These are phyloP conservation scores for Passer domesticus DNA, from an alignment of 2,113 vertebrate species.

Conservation along the genomic window DNA sequence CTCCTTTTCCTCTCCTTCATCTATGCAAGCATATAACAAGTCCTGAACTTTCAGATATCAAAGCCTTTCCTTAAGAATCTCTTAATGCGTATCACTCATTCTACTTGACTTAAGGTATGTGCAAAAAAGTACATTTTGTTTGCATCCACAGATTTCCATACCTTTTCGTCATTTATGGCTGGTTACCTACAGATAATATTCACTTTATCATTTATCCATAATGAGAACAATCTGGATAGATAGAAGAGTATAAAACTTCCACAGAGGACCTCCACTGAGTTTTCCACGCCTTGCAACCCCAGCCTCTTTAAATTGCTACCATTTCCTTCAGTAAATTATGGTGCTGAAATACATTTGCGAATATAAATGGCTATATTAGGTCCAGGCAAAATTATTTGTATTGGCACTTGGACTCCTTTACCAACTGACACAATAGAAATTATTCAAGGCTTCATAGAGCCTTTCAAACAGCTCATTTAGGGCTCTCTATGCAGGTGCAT, in stretches of 20 bases:
- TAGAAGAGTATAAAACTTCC: not conserved
- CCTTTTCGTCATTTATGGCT: constrained; percentile 27
- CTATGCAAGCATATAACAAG: constrained; percentile 20
- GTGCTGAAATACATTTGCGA: constrained; percentile 44
- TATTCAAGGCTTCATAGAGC: not conserved
- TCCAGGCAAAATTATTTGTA: constrained; percentile 27
- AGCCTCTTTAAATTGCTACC: constrained; percentile 54
- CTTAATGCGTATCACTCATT: constrained; percentile 50
- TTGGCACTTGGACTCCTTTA: not conserved
- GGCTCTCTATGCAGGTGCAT: not conserved
- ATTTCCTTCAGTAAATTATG: constrained; percentile 59
- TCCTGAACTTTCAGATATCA: constrained; percentile 46
- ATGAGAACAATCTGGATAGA: not conserved
- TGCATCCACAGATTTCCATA: constrained; percentile 21
- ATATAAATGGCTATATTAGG: constrained; percentile 47
- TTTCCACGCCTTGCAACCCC: not conserved
- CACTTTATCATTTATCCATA: not conserved
- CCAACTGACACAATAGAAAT: not conserved
- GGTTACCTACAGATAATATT: constrained; percentile 13
- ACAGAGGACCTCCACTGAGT: constrained; percentile 27
- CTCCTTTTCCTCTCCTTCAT: not conserved
- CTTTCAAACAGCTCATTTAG: not conserved
- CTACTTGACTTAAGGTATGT: constrained; percentile 47
- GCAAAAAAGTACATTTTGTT: constrained; percentile 48
- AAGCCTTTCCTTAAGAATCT: constrained; percentile 60